phyloP scores from a whole-genome alignment of 2,113 vertebrate species.

The Heterotilapia buettikoferi region DNA sequence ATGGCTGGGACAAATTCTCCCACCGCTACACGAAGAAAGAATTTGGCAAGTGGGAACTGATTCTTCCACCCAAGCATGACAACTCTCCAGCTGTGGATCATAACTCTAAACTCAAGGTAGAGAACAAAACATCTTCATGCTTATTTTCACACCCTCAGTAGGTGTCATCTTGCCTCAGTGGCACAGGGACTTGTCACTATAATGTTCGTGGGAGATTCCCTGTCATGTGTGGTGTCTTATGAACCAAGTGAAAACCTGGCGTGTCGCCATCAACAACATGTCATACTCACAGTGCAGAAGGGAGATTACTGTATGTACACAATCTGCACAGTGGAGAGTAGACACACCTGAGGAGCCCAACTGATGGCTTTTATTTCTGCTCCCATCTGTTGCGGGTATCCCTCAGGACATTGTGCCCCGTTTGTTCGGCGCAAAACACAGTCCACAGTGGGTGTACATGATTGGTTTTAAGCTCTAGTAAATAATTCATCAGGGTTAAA shows the following conservation, averaged over 20 bases:
- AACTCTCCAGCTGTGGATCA: constrained; percentile 71
- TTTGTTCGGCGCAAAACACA: constrained; percentile 3
- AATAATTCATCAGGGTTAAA: constrained; percentile 60
- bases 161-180: background rate
- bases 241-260: constrained; percentile 32
- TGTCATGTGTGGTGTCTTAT: constrained; percentile 31
- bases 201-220: constrained; percentile 17
- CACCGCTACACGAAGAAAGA: constrained; percentile 67
- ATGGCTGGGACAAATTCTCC: constrained; percentile 76
- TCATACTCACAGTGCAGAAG: constrained; percentile 13
- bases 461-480: constrained; percentile 47
- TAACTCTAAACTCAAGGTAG: constrained; percentile 73
- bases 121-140: constrained; percentile 29
- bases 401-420: constrained; percentile 2
- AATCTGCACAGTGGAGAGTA: constrained; percentile 28
- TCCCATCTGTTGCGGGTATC: constrained; percentile 10
- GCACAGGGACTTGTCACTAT: background rate
- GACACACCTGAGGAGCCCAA: constrained; percentile 19
- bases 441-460: constrained; percentile 4
- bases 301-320: constrained; percentile 32
- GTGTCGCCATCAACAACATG: constrained; percentile 42
- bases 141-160: constrained; percentile 12
- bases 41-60: constrained; percentile 76
- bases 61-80: constrained; percentile 68
- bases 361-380: constrained; percentile 35